Conservation (phyloP, 2,113 vertebrate species). For the Carlito syrichta region DNA sequence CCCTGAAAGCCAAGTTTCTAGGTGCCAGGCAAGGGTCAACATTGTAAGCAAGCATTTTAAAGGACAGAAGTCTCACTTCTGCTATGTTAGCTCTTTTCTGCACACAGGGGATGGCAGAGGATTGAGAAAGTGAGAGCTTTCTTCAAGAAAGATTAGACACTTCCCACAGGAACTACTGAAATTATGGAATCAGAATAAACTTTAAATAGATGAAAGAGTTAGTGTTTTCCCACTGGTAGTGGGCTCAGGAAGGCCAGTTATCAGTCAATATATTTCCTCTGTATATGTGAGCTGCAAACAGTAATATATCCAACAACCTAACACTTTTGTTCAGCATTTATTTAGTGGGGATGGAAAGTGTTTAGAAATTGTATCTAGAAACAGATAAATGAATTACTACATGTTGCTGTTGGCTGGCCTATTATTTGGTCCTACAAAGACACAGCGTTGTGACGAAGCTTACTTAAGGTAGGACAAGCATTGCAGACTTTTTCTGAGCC, state of each 20-base stretch:
- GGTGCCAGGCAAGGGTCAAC: not conserved
- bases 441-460: not conserved
- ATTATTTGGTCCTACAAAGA: not conserved
- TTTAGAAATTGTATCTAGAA: constrained; percentile 3
- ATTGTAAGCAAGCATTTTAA: not conserved
- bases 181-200: not conserved
- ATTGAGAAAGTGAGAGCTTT: not conserved
- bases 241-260: not conserved
- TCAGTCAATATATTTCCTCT: not conserved
- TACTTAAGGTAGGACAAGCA: not conserved
- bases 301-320: not conserved
- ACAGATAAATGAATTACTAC: not conserved
- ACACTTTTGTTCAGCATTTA: not conserved
- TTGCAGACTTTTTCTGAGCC: not conserved
- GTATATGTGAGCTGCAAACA: not conserved
- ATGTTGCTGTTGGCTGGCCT: not conserved
- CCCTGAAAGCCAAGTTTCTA: not conserved
- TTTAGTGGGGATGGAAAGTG: not conserved
- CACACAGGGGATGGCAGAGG: not conserved
- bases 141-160: not conserved
- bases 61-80: not conserved
- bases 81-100: not conserved
- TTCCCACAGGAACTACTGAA: not conserved
- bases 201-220: not conserved
- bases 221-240: not conserved